Evolutionary conservation across 2,797 vertebrate species (phyloP).

Genomic region (Passerculus sandwichensis): DNA sequence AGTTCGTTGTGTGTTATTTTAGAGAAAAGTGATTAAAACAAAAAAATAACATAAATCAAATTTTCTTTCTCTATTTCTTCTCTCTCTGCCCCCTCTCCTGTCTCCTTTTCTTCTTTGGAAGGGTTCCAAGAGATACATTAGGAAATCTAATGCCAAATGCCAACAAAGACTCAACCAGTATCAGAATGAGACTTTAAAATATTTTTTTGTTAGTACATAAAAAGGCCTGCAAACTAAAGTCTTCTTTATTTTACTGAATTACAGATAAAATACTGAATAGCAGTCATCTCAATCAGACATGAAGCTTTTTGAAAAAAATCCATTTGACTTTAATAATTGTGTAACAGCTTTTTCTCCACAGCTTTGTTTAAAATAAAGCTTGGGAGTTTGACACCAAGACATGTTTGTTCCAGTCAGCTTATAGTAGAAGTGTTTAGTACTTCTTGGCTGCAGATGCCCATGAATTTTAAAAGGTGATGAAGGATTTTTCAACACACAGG

Average conservation of each 20-base stretch:
- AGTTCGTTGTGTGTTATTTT: not conserved
- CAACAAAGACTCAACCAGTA: not conserved
- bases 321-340: not conserved
- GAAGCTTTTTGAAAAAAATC: not conserved
- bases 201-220: not conserved
- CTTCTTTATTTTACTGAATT: not conserved
- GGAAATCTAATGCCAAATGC: constrained; percentile 10
- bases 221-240: not conserved
- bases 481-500: not conserved
- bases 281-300: not conserved
- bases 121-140: constrained; percentile 37
- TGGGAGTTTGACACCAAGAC: not conserved
- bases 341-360: not conserved
- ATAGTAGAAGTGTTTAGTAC: not conserved
- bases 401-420: not conserved
- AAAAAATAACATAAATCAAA: constrained; percentile 25
- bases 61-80: not conserved
- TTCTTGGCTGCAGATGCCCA: not conserved
- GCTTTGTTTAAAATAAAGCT: not conserved
- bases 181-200: not conserved
- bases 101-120: constrained; percentile 45
- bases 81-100: not conserved
- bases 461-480: not conserved
- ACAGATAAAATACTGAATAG: not conserved
- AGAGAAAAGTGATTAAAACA: constrained; percentile 22